Evolutionary conservation across 2,888 invertebrate species (phyloP).

Genomic region (Pomacea canaliculata): DNA sequence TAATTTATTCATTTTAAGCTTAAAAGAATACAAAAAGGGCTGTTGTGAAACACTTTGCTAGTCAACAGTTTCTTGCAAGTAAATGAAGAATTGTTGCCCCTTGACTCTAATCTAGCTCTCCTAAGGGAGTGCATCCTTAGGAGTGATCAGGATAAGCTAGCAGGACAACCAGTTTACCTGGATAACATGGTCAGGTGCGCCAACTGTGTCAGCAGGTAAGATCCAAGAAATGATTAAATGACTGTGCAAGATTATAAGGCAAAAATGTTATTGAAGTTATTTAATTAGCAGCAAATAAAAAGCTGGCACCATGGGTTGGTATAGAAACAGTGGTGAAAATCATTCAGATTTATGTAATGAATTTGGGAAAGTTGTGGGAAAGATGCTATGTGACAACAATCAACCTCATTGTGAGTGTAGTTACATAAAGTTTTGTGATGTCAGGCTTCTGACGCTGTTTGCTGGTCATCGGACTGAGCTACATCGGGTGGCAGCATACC

Average conservation of each 20-base stretch:
- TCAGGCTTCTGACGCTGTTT: constrained; percentile 15
- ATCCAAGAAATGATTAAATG: not conserved
- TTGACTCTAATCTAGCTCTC: constrained; percentile 8
- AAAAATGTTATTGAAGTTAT: too few species aligned
- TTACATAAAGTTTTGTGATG: not conserved
- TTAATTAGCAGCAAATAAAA: too few species aligned
- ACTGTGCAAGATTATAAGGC: too few species aligned
- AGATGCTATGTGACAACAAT: too few species aligned
- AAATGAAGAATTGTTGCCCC: not conserved
- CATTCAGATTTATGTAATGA: too few species aligned
- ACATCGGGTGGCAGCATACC: constrained; percentile 9
- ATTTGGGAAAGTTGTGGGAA: too few species aligned
- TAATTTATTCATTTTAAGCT: too few species aligned
- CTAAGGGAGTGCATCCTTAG: constrained; percentile 4
- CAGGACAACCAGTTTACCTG: not conserved
- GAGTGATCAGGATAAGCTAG: constrained; percentile 7
- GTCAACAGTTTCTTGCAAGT: too few species aligned
- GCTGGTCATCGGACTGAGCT: constrained; percentile 6
- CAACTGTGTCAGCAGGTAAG: constrained; percentile 12
- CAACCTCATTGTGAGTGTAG: not conserved
- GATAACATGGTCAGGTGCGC: constrained; percentile 10
- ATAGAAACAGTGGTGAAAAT: too few species aligned
- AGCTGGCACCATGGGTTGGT: too few species aligned
- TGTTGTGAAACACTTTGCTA: too few species aligned
- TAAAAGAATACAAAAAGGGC: too few species aligned